Base-by-base conservation (phyloP, 2,113 vertebrate species). In the Pelvicachromis taeniatus region DNA sequence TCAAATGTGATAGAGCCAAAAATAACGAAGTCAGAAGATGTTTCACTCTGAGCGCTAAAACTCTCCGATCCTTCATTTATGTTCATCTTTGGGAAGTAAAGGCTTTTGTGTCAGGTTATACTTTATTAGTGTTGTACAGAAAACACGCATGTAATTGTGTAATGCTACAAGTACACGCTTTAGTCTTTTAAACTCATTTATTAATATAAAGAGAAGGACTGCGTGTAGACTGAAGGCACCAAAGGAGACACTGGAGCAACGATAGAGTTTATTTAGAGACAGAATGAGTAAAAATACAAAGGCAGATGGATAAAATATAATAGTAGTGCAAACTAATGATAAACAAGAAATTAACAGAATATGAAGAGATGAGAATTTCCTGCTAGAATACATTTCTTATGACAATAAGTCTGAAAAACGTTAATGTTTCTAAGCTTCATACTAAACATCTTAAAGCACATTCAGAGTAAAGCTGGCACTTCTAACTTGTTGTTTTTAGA, bases 161-260 rank as follows among this genome's bases (percentile, higher is more conserved):
- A 59, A 59, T 59, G 56, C 29, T 59, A 2, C 56, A 33, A 33
- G 0, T 19, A 59, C 8, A 58, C 56, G 31, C 14, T 58, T 58
- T 1, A 59, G 56, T 3, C 56, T 59, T 1, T 59, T 16, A 59
- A 59, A 59, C 4, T 59, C 56, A 58, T 58, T 16, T 16, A 1
- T 16, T 58, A 1, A 0, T 58, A 13, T 29, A 29, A 58, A 58
- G 26, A 3, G 7, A 56, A 56, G 2, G 55, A 5, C 1, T 58
- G 23, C 0, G 31, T 59, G 0, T 59, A 31, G 14, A 59, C 26
- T 59, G 56, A 59, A 59, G 56, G 0, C 56, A 59, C 26, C 26
- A 59, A 59, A 31, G 56, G 31, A 58, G 56, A 58, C 26, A 58
- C 56, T 58, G 56, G 7, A 9, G 23, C 14, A 56, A 58, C 26